These are phyloP conservation scores for Argyrosomus japonicus DNA, from an alignment of 2,113 vertebrate species.

Conservation along the genomic window DNA sequence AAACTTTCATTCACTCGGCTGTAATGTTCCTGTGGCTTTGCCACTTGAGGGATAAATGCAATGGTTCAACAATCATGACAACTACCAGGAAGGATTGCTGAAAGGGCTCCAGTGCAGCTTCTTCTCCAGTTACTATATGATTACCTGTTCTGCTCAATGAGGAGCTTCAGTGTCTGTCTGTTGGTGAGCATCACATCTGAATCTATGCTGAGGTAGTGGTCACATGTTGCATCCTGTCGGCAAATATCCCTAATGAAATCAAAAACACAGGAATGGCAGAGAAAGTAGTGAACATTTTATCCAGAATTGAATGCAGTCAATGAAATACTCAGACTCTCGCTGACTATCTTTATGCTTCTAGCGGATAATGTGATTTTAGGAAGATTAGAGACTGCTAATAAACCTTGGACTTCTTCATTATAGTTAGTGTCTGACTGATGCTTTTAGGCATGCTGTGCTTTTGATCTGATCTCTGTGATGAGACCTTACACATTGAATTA, in stretches of 20 bases:
- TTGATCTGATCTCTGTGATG: conserved; percentile 29
- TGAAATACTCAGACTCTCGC: conserved; percentile 29
- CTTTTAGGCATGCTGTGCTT: conserved; percentile 15
- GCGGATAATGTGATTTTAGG: conserved; percentile 47
- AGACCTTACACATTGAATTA: conserved; percentile 27
- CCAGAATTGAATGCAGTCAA: conserved; percentile 39
- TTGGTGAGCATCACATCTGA: conserved; percentile 96
- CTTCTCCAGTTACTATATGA: conserved; percentile 9
- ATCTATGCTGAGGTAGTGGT: conserved; percentile 95
- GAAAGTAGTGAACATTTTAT: conserved; percentile 41
- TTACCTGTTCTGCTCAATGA: conserved; percentile 99
- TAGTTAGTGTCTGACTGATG: conserved; percentile 30
- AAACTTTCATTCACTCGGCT: conserved; percentile 61
- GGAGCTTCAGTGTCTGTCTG: conserved; percentile 90
- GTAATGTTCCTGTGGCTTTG: conserved; percentile 74
- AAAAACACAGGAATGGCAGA: conserved; percentile 44
- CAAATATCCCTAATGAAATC: conserved; percentile 89
- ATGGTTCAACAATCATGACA: conserved; percentile 41
- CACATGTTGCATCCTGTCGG: conserved; percentile 89
- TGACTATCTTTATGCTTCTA: conserved; percentile 43
- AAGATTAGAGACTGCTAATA: conserved; percentile 70
- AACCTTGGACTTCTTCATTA: conserved; percentile 58
- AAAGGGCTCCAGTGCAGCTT: background rate
- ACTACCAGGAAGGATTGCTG: conserved; percentile 29
- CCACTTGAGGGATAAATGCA: conserved; percentile 51